phyloP scores from a whole-genome alignment of 2,888 invertebrate genomes.

The Caenorhabditis afra region DNA sequence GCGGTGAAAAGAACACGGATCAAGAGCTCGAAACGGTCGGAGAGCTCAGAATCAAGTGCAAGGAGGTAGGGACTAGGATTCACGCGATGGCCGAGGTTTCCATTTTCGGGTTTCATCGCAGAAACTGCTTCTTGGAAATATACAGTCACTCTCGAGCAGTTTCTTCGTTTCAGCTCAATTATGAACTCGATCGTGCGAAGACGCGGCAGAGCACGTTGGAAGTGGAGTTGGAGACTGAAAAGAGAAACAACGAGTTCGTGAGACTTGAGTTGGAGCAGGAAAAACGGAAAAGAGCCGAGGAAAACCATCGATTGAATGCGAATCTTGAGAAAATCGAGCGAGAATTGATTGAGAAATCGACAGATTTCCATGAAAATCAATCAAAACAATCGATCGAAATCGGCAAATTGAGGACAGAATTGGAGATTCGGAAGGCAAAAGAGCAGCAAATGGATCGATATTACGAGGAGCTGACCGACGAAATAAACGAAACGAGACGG shows the following conservation, averaged over 20 bases:
- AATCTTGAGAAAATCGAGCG: conserved; percentile 7
- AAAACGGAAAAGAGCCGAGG: not conserved
- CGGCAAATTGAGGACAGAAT: conserved; percentile 8
- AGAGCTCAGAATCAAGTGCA: conserved; percentile 31
- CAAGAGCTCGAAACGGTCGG: conserved; percentile 32
- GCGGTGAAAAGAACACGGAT: not conserved
- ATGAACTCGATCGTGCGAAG: conserved; percentile 45
- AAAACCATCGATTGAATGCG: conserved; percentile 1
- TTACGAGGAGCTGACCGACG: conserved; percentile 26
- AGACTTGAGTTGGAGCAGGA: conserved; percentile 22
- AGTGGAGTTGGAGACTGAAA: conserved; percentile 34
- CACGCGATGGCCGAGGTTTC: no score
- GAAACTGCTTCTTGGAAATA: no score
- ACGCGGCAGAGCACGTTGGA: conserved; percentile 16
- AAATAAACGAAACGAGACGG: conserved; percentile 27
- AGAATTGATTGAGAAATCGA: not conserved
- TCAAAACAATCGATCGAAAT: conserved; percentile 15
- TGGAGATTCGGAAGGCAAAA: conserved; percentile 24
- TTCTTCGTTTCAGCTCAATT: conserved; percentile 31
- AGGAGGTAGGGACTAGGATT: conserved; percentile 18
- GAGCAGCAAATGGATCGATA: conserved; percentile 34
- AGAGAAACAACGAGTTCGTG: conserved; percentile 19
- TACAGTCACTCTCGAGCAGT: not conserved
- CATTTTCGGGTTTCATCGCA: not conserved
- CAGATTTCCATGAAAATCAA: not conserved